phyloP scores from a whole-genome alignment of 37 sponge, comb jelly and placozoan genomes.

The Crambe crambe region DNA sequence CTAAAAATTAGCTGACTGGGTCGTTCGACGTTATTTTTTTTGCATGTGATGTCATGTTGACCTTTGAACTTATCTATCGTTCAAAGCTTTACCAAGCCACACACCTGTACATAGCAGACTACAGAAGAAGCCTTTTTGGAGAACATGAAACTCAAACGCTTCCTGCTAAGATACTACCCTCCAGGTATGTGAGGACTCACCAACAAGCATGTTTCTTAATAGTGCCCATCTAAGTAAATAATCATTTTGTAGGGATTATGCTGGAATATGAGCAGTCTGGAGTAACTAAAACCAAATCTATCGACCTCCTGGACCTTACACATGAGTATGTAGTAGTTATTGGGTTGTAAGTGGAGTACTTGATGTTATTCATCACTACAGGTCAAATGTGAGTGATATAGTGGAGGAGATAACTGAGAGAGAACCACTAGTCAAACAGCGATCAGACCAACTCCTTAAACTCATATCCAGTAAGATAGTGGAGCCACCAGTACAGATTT shows the following conservation, averaged over 20 bases:
- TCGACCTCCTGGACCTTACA: slow-evolving; percentile 87
- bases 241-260: slow-evolving; percentile 68
- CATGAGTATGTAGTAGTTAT: slow-evolving; percentile 67
- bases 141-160: slow-evolving; percentile 88
- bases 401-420: slow-evolving; percentile 65
- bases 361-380: neutral
- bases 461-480: slow-evolving; percentile 62
- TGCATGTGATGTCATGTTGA: neutral
- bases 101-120: no score
- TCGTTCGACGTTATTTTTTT: neutral
- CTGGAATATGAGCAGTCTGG: slow-evolving; percentile 93
- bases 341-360: neutral
- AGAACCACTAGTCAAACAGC: slow-evolving; percentile 81
- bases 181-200: slow-evolving; percentile 82
- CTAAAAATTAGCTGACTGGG: neutral
- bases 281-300: slow-evolving; percentile 60
- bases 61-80: neutral
- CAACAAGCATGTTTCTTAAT: neutral
- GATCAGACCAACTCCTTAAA: slow-evolving; percentile 73
- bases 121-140: neutral
- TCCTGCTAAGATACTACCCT: slow-evolving; percentile 94
- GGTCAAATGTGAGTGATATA: slow-evolving; percentile 65
- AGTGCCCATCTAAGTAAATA: neutral
- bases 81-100: no score
- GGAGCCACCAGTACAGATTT: neutral